Evolutionary conservation across 2,888 invertebrate species (phyloP).

Genomic region (Papilio demoleus): DNA sequence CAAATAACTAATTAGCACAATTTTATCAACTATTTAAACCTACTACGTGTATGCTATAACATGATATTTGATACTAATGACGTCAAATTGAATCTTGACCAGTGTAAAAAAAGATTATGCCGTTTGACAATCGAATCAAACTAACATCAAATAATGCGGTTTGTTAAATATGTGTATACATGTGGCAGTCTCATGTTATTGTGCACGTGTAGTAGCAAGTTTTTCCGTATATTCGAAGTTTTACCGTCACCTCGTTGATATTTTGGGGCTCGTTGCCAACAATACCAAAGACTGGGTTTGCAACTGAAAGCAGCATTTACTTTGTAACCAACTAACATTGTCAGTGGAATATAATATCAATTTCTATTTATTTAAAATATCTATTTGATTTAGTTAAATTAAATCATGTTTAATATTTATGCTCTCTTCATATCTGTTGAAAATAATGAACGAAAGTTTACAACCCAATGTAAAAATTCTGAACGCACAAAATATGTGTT

Average conservation of each 20-base stretch:
- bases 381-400: background rate
- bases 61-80: background rate
- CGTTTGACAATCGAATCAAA: background rate
- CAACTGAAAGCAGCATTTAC: conserved; percentile 44
- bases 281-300: conserved; percentile 61
- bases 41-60: background rate
- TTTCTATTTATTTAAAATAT: conserved; percentile 3
- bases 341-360: background rate
- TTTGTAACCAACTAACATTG: conserved; percentile 30
- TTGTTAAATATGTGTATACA: background rate
- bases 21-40: too few relatives aligned
- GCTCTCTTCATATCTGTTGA: conserved; percentile 1
- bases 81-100: background rate
- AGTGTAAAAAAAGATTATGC: too few relatives aligned
- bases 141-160: background rate
- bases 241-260: background rate
- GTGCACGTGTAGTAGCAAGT: conserved; percentile 1
- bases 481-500: conserved; percentile 18
- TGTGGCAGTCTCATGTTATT: background rate
- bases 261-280: conserved; percentile 45
- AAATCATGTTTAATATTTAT: background rate
- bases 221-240: background rate
- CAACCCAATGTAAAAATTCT: background rate
- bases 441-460: background rate
- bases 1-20: too few relatives aligned